These are phyloP conservation scores for Discoglossus pictus DNA, from an alignment of 2,797 vertebrate species.

Conservation along the genomic window DNA sequence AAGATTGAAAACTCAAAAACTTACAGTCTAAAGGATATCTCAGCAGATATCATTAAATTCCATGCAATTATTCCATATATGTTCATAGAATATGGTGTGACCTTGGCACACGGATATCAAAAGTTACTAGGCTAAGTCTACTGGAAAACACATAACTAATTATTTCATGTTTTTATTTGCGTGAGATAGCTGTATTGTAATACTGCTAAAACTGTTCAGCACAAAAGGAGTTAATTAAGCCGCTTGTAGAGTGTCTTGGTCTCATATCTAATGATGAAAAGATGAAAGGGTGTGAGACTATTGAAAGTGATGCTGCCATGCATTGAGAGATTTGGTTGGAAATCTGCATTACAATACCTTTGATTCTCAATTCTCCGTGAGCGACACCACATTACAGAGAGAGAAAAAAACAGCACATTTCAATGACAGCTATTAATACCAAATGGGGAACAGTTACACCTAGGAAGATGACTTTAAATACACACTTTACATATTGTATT, in stretches of 20 bases:
- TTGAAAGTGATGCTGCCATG: slow-evolving; percentile 49
- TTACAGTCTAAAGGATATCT: too few relatives aligned
- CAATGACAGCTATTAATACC: slow-evolving; percentile 47
- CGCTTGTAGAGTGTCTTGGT: slow-evolving; percentile 32
- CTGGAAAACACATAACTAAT: not conserved
- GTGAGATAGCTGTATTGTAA: not conserved
- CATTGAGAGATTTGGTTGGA: slow-evolving; percentile 41
- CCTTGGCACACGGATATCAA: too few relatives aligned
- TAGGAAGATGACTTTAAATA: not conserved
- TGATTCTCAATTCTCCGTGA: slow-evolving; percentile 48
- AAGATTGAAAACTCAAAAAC: too few relatives aligned
- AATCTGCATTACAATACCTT: slow-evolving; percentile 52
- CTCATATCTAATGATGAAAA: slow-evolving; percentile 47
- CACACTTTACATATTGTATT: too few relatives aligned
- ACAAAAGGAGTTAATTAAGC: slow-evolving; percentile 38
- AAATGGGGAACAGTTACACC: slow-evolving; percentile 26
- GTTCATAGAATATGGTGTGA: too few relatives aligned
- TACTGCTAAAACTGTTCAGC: not conserved
- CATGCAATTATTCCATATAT: too few relatives aligned
- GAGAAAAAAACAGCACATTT: slow-evolving; percentile 38
- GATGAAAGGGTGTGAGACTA: slow-evolving; percentile 48
- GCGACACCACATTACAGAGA: slow-evolving; percentile 31
- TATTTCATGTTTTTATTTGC: not conserved
- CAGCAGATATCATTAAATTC: too few relatives aligned
- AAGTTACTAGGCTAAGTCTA: too few relatives aligned